Evolutionary conservation across 2,797 vertebrate species (phyloP).

Genomic region (Dryobates pubescens): DNA sequence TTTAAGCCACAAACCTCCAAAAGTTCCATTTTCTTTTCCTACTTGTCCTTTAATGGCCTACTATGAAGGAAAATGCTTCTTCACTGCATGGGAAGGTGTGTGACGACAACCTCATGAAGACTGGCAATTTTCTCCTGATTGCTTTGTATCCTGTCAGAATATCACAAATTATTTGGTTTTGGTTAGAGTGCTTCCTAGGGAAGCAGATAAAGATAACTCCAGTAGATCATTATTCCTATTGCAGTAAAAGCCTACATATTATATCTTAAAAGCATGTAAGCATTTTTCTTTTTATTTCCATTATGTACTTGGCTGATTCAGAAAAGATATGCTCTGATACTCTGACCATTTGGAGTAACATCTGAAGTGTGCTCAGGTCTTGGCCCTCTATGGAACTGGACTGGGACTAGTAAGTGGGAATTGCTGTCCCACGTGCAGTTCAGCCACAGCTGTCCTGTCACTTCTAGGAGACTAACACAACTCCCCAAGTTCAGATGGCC

Average conservation of each 20-base stretch:
- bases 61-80: neutral
- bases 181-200: neutral
- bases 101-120: fast-evolving
- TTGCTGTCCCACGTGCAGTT: fast-evolving
- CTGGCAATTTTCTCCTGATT: neutral
- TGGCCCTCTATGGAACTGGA: fast-evolving
- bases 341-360: neutral
- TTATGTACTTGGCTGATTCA: neutral
- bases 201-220: neutral
- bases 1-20: neutral
- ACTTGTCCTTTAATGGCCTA: neutral
- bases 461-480: neutral
- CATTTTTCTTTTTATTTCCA: neutral
- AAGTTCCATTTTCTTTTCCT: neutral
- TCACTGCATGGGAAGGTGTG: neutral
- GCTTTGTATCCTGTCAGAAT: neutral
- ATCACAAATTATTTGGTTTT: neutral
- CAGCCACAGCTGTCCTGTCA: too few relatives aligned
- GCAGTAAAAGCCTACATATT: neutral
- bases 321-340: neutral
- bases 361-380: neutral
- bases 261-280: neutral
- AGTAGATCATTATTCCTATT: neutral
- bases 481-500: neutral
- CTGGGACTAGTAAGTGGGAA: fast-evolving